A percentile compares a stretch with the other conserved stretches of the same genome.
These are phyloP conservation scores for Torymus tubicola DNA, from an alignment of 2,888 invertebrate species.

Conservation along the genomic window DNA sequence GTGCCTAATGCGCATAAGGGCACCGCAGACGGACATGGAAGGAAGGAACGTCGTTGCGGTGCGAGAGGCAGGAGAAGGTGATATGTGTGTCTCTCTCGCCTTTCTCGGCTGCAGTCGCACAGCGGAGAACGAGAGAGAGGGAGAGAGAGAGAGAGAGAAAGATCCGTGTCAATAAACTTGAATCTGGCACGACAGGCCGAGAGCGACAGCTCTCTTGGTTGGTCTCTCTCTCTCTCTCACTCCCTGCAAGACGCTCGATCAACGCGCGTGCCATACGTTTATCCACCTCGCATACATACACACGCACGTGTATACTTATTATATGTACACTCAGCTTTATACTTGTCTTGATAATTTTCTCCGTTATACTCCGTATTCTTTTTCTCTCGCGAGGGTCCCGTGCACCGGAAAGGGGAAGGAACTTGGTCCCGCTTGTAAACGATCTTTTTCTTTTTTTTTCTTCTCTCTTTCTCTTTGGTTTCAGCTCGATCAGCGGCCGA, in stretches of 20 bases:
- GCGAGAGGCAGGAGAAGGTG: conserved; percentile 29
- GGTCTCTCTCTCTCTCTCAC: conserved; percentile 54
- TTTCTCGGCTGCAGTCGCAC: conserved; percentile 58
- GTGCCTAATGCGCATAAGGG: not conserved
- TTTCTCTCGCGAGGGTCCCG: too few relatives aligned
- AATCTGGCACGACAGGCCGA: conserved; percentile 66
- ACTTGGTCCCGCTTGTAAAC: too few relatives aligned
- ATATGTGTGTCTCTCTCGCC: conserved; percentile 56
- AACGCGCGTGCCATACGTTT: not conserved
- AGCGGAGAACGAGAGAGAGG: conserved; percentile 60
- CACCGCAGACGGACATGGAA: conserved; percentile 26
- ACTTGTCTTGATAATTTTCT: too few relatives aligned
- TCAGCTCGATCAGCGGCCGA: not conserved
- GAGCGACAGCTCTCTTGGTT: conserved; percentile 59
- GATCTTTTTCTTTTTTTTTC: too few relatives aligned
- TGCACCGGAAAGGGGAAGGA: too few relatives aligned
- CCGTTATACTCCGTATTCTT: too few relatives aligned
- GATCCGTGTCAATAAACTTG: conserved; percentile 71
- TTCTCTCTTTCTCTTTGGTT: not conserved
- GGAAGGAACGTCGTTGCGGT: conserved; percentile 30
- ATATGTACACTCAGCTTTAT: too few relatives aligned
- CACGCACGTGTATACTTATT: too few relatives aligned
- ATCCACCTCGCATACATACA: not conserved
- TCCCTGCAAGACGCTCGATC: conserved; percentile 14
- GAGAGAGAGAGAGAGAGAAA: conserved; percentile 55